A percentile compares a stretch with the other conserved stretches of the same genome.
These are phyloP conservation scores for Drosophila histrio DNA, from an alignment of 2,888 invertebrate genomes.

Conservation along the genomic window DNA sequence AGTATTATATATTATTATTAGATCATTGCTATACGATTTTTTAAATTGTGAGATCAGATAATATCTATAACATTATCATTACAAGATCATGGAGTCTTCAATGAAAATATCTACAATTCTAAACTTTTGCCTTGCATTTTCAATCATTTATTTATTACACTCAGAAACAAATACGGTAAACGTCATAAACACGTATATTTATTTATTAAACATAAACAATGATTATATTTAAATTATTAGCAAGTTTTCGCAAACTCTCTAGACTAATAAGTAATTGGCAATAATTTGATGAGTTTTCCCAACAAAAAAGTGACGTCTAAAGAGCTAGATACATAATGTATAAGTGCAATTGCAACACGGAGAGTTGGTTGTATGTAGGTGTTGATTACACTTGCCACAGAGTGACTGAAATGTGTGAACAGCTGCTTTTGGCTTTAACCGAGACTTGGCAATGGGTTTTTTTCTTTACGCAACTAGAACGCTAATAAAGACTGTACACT, in stretches of 20 bases:
- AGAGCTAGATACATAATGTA: neutral
- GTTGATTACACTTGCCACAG: conserved; percentile 11
- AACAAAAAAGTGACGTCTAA: neutral
- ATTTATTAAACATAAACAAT: neutral
- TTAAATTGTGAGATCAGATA: too few species aligned
- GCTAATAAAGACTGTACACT: neutral
- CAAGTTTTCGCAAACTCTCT: conserved; percentile 1
- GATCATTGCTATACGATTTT: too few species aligned
- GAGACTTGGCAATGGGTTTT: conserved; percentile 3
- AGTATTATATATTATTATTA: too few species aligned
- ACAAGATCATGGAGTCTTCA: too few species aligned
- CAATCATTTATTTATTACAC: neutral
- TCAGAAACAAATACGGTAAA: conserved; percentile 11
- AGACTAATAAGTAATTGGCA: conserved; percentile 6
- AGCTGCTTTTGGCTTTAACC: conserved; percentile 17
- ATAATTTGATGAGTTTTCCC: neutral
- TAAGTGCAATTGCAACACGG: conserved; percentile 5
- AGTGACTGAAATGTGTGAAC: conserved; percentile 13
- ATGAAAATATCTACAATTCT: neutral
- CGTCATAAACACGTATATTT: neutral
- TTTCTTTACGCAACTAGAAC: conserved; percentile 15
- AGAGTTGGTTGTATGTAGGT: neutral
- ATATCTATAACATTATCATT: too few species aligned
- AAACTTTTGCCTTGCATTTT: neutral
- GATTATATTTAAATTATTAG: neutral